Evolutionary conservation across 2,797 vertebrate genomes (phyloP), one percentile per base, ranked within the genome.

Genomic region (Carapus acus): DNA sequence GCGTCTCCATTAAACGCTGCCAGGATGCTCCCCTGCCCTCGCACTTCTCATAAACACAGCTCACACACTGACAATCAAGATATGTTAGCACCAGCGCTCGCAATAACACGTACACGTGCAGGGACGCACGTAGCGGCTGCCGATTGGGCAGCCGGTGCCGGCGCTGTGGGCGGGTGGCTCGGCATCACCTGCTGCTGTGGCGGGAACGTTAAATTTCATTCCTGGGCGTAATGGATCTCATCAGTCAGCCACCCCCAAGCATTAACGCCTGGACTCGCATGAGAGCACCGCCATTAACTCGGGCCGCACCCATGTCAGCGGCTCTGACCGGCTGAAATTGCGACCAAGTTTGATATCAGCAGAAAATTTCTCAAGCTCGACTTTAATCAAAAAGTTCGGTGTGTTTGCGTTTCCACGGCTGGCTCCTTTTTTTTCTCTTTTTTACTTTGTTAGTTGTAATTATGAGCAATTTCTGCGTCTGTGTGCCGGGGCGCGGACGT

Each of bases 171-270:
- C n/a, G n/a, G n/a, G n/a, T n/a, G n/a, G n/a, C n/a, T 78, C 71
- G 78, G 69, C 85, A 85, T 80, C 79, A 82, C 75, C 87, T 78
- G 73, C 78, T 71, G 74, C 77, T 27, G 82, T 69, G 72, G 65
- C n/a, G 84, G 84, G 80, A 83, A 84, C 81, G 83, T 88, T 87
- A 81, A 83, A 85, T 76, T 82, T 86, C 62, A 87, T 88, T 86
- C 81, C n/a, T 72, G 81, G 82, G 77, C 81, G 81, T 86, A 88
- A 90, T 85, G 82, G 82, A 80, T 82, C 84, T 83, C 83, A 87
- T 89, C 88, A 83, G 79, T 87, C 85, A 83, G 78, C 84, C 78
- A 85, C 83, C 78, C 79, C 49, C 71, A 74, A 80, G 81, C 77
- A 79, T 80, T 82, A 83, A 72, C 73, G n/a, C 63, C 62, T 72